Evolutionary conservation across 2,797 vertebrate species (phyloP).

Genomic region (Gallinago nigripennis): DNA sequence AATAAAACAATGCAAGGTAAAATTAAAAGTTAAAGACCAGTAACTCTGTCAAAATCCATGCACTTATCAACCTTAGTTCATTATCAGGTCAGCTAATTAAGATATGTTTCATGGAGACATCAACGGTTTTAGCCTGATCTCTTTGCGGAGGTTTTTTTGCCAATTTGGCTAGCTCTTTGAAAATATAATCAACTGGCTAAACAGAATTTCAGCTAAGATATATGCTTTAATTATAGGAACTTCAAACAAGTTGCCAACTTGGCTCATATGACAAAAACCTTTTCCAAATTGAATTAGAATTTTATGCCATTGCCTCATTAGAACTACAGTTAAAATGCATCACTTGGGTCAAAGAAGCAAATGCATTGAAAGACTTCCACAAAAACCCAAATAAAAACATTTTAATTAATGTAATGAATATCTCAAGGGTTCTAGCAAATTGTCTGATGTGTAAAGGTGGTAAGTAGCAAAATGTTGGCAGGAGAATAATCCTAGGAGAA

Average conservation of each 20-base stretch:
- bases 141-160: neutral
- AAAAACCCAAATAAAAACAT: neutral
- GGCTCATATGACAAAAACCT: neutral
- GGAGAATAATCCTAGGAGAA: neutral
- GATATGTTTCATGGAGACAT: conserved; percentile 1
- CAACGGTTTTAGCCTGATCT: neutral
- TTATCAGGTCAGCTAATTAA: neutral
- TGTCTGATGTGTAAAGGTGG: neutral
- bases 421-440: neutral
- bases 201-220: conserved; percentile 40
- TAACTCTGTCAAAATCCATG: neutral
- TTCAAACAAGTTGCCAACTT: conserved; percentile 29
- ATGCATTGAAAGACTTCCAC: neutral
- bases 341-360: neutral
- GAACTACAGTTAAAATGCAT: neutral
- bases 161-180: neutral
- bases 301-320: conserved; percentile 7
- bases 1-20: neutral
- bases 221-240: conserved; percentile 45
- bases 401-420: conserved; percentile 2
- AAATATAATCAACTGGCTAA: conserved; percentile 30
- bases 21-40: neutral
- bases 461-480: neutral
- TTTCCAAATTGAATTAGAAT: conserved; percentile 16
- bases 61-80: neutral